Percentiles rank a stretch among this genome's conserved stretches.
Evolutionary conservation across 2,797 vertebrate species (phyloP).

Genomic region (Bucorvus abyssinicus): DNA sequence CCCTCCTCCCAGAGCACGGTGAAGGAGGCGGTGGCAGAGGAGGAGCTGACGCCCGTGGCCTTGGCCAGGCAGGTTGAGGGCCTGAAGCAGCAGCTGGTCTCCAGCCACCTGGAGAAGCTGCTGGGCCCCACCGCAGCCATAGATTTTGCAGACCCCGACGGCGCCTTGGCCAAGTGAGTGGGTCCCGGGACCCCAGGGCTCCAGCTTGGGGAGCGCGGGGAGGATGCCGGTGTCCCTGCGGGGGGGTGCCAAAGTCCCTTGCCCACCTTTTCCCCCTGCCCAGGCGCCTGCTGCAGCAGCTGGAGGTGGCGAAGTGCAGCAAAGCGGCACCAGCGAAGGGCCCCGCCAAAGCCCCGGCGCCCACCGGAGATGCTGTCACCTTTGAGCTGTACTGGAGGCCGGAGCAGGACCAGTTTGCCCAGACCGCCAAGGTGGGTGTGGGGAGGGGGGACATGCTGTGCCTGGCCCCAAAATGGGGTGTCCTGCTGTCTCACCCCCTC

Average conservation of each 20-base stretch:
- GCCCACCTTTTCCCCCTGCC: background rate
- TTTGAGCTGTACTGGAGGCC: background rate
- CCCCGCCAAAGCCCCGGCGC: background rate
- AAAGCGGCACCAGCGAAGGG: background rate
- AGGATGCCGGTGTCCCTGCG: too few species aligned
- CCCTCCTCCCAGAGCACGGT: conserved; percentile 72
- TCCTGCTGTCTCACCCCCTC: background rate
- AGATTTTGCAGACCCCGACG: background rate
- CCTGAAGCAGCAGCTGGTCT: conserved; percentile 90
- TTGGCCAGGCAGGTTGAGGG: conserved; percentile 87
- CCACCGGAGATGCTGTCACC: background rate
- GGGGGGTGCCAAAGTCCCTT: too few species aligned
- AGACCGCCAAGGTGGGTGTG: background rate
- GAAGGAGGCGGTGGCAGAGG: conserved; percentile 85
- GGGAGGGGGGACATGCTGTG: background rate
- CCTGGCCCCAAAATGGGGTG: background rate
- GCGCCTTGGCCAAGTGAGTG: background rate
- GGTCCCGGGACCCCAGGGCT: background rate
- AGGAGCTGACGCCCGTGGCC: conserved; percentile 87
- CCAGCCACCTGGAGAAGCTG: conserved; percentile 70
- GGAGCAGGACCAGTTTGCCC: background rate
- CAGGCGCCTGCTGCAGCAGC: background rate
- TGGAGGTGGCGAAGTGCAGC: background rate
- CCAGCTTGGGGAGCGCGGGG: conserved; percentile 67
- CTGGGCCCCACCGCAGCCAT: background rate